Conservation (phyloP, 2,797 vertebrate genomes). For the Adrianichthys oophorus region DNA sequence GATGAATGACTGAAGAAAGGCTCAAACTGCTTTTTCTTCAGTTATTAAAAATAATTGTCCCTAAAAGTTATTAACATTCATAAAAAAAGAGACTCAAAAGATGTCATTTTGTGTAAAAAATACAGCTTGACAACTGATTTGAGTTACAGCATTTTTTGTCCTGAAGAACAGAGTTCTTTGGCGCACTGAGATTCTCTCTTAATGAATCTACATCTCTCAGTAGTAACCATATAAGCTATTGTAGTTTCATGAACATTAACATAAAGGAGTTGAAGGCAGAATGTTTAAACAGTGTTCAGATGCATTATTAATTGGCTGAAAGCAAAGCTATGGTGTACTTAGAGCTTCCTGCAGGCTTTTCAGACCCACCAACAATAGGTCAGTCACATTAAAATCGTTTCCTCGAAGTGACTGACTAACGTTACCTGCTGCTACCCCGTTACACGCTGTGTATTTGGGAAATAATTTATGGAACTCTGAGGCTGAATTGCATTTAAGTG, state of each 20-base stretch:
- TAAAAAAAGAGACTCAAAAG: neutral
- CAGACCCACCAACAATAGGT: slow-evolving; percentile 55
- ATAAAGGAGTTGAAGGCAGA: slow-evolving; percentile 57
- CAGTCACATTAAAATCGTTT: slow-evolving; percentile 64
- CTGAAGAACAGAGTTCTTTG: neutral
- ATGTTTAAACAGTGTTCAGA: slow-evolving; percentile 34
- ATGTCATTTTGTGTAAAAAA: too few species aligned
- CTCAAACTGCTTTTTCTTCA: neutral
- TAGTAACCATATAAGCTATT: slow-evolving; percentile 24
- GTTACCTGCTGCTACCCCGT: slow-evolving; percentile 53
- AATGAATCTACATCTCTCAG: slow-evolving; percentile 21
- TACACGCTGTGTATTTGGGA: slow-evolving; percentile 56
- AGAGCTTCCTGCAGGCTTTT: slow-evolving; percentile 47
- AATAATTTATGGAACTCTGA: slow-evolving; percentile 59
- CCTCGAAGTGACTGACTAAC: slow-evolving; percentile 69
- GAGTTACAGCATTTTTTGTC: too few species aligned
- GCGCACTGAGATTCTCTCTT: slow-evolving; percentile 2
- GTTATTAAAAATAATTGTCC: slow-evolving; percentile 4
- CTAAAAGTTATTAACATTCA: neutral
- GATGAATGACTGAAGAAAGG: neutral
- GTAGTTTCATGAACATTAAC: slow-evolving; percentile 25
- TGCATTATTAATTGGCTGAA: slow-evolving; percentile 51
- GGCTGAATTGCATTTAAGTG: slow-evolving; percentile 57
- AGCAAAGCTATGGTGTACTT: slow-evolving; percentile 26
- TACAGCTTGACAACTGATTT: too few species aligned